phyloP scores from a whole-genome alignment of 2,113 vertebrate species.

The Bombycilla garrulus region DNA sequence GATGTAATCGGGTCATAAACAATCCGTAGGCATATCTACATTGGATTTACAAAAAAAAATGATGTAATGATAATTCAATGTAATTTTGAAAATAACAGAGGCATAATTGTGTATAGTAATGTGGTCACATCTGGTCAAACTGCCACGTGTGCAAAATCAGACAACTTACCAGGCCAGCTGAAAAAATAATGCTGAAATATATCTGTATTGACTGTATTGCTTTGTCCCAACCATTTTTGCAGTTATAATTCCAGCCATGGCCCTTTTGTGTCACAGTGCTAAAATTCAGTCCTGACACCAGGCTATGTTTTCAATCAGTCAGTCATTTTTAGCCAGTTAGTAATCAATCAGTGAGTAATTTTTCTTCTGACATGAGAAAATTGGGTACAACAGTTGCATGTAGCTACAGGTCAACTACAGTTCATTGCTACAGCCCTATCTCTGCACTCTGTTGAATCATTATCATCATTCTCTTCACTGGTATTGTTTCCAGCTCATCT shows the following conservation, averaged over 20 bases:
- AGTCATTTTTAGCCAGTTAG: neutral
- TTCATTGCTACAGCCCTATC: neutral
- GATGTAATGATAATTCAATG: neutral
- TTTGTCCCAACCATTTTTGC: neutral
- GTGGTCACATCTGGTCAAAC: neutral
- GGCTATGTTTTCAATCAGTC: neutral
- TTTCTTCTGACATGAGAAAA: conserved; percentile 3
- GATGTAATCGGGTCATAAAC: neutral
- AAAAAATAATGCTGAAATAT: neutral
- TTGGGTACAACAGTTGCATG: neutral
- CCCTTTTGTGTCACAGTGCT: neutral
- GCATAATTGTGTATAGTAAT: neutral
- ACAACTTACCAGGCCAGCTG: neutral
- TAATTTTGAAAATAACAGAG: conserved; percentile 10
- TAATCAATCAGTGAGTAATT: neutral
- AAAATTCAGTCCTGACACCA: neutral
- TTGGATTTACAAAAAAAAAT: neutral
- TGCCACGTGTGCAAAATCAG: neutral
- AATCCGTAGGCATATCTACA: neutral
- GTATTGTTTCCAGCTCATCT: neutral
- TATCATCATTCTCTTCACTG: neutral
- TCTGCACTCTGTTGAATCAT: neutral
- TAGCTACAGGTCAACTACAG: neutral
- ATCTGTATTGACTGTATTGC: neutral
- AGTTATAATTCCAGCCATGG: neutral